Conservation (phyloP, 2,797 vertebrate genomes). For the Sciaenops ocellatus region DNA sequence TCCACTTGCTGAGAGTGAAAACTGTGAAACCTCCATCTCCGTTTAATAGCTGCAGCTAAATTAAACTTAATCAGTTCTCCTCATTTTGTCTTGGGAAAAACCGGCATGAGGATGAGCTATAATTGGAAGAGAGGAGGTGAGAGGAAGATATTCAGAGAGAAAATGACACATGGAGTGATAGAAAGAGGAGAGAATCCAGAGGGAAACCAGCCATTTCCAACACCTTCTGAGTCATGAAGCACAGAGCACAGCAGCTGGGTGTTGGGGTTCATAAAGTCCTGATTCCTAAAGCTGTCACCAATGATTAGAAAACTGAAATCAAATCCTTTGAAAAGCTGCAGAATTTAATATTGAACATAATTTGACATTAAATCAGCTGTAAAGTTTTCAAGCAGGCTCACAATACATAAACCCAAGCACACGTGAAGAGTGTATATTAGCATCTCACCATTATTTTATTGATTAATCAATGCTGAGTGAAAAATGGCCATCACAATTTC, state of each 20-base stretch:
- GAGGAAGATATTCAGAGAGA: constrained; percentile 18
- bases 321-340: background rate
- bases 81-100: constrained; percentile 19
- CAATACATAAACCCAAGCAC: background rate
- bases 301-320: background rate
- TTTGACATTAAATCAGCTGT: background rate
- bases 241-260: background rate
- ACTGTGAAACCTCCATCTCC: constrained; percentile 4
- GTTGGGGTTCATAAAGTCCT: background rate
- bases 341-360: background rate
- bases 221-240: constrained; percentile 6
- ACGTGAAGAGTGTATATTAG: background rate
- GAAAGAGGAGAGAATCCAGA: constrained; percentile 1
- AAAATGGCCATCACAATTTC: background rate
- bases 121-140: constrained; percentile 43
- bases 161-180: constrained; percentile 17
- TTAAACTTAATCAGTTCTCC: constrained; percentile 45
- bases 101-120: constrained; percentile 22
- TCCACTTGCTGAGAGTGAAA: background rate
- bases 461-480: background rate
- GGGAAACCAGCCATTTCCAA: constrained; percentile 12
- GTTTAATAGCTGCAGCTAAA: constrained; percentile 43
- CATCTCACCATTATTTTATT: background rate
- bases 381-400: background rate
- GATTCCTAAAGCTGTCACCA: background rate